Evolutionary conservation across 2,888 invertebrate genomes (phyloP).

Genomic region (Macrosoma leucophasiata): DNA sequence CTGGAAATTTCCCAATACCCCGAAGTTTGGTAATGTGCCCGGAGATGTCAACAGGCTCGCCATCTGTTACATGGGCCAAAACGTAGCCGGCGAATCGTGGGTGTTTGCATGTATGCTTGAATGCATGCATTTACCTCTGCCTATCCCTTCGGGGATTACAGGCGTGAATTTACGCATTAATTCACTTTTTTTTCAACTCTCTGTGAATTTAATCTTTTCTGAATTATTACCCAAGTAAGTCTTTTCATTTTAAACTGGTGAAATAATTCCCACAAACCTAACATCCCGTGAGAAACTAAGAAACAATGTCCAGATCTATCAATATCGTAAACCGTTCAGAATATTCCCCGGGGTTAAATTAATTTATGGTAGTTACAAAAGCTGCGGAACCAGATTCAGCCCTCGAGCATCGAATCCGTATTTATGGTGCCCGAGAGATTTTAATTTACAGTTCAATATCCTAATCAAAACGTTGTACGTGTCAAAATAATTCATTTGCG

Average conservation of each 20-base stretch:
- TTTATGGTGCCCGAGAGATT: constrained; percentile 50
- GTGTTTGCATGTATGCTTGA: too few species aligned
- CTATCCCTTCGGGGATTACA: too few species aligned
- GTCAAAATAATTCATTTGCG: constrained; percentile 18
- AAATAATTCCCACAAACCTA: constrained; percentile 3
- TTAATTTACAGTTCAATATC: constrained; percentile 48
- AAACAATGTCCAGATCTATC: constrained; percentile 19
- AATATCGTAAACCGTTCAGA: constrained; percentile 27
- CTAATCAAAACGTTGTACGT: constrained; percentile 34
- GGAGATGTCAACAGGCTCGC: too few species aligned
- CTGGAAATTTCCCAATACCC: too few species aligned
- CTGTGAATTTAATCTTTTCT: too few species aligned
- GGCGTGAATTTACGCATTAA: too few species aligned
- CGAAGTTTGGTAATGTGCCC: too few species aligned
- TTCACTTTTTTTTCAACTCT: too few species aligned
- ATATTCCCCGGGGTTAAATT: constrained; percentile 57
- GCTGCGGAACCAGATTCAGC: constrained; percentile 47
- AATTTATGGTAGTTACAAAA: constrained; percentile 54
- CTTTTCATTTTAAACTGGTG: constrained; percentile 1
- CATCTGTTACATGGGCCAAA: too few species aligned
- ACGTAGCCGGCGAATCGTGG: too few species aligned
- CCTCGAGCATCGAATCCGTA: constrained; percentile 41
- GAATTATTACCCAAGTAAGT: constrained; percentile 6
- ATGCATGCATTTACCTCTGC: too few species aligned
- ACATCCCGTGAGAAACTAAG: constrained; percentile 16